phyloP scores from a whole-genome alignment of 1,140 invertebrate genomes.

The Druon quercuslanigerum region DNA sequence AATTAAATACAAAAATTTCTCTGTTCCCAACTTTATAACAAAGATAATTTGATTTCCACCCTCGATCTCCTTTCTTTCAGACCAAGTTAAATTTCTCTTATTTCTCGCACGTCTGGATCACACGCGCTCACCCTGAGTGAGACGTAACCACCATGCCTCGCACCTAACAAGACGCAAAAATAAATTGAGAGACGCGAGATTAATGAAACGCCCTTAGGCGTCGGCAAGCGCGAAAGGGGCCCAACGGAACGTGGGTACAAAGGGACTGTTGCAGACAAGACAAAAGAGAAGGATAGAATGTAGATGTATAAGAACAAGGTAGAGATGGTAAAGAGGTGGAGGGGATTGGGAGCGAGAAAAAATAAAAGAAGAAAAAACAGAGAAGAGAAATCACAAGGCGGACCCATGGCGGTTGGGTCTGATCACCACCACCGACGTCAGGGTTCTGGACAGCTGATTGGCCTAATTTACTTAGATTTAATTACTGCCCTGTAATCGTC shows the following conservation, averaged over 20 bases:
- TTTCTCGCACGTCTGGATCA: conserved; percentile 52
- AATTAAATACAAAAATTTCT: background rate
- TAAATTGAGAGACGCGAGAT: conserved; percentile 75
- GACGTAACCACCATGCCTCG: conserved; percentile 62
- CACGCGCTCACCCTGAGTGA: conserved; percentile 59
- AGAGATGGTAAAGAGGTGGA: conserved; percentile 44
- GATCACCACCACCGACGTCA: conserved; percentile 38
- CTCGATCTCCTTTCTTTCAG: background rate
- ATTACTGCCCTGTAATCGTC: conserved; percentile 62
- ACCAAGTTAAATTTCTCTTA: conserved; percentile 30
- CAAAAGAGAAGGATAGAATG: conserved; percentile 50
- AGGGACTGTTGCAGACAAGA: conserved; percentile 54
- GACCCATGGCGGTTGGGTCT: conserved; percentile 20
- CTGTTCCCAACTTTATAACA: background rate
- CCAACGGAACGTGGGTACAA: conserved; percentile 61
- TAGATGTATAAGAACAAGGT: conserved; percentile 39
- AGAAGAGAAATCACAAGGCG: conserved; percentile 37
- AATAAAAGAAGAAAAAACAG: conserved; percentile 50
- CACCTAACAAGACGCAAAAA: conserved; percentile 74
- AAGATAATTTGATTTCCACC: conserved; percentile 4
- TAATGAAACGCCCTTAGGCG: conserved; percentile 73
- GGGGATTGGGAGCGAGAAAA: conserved; percentile 48
- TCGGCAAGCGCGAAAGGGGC: conserved; percentile 66
- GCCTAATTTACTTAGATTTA: conserved; percentile 74
- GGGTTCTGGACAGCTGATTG: conserved; percentile 55